Evolutionary conservation across 2,113 vertebrate genomes (phyloP), one percentile per base, ranked within the genome.

Genomic region (Heloderma charlesbogerti): DNA sequence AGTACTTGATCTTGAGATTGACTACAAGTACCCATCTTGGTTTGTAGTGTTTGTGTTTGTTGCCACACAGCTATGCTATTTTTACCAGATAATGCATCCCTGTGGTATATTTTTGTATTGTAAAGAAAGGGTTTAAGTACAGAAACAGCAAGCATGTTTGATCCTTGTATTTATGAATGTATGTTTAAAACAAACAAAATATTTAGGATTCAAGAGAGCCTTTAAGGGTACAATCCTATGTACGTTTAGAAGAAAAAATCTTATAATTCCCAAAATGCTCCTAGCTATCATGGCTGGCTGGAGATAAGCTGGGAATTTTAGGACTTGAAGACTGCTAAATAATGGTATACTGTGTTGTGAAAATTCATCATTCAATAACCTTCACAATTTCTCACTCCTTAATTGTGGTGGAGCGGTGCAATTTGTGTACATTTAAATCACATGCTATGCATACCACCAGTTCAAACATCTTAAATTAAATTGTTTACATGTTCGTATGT

Each of bases 351-450:
- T 66, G 3, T 48, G 25, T 94, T 96, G 92, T 20, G 91, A 96
- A 97, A 96, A 97, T 96, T 94, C 94, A 94, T 94, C 97, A 96
- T 95, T 97, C 96, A 97, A 90, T 97, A 97, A 96, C 97, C 97
- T 97, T 97, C 96, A 97, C 96, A 97, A 97, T 97, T 98, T 98
- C 97, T 97, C 96, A 97, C 97, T 97, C 98, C 96, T 97, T 97
- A 94, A 96, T 97, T 96, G 96, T 96, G 96, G 97, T 96, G 96
- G 97, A 85, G 86, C 93, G 25, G 91, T 93, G 94, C 95, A 89
- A 93, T 34, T 48, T 93, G 87, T 95, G 95, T 94, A 87, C 43
- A 40, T 96, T 93, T 96, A 94, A 92, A 94, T 57, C 15, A 88
- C 87, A 40, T 95, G 94, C 89, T 94, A 91, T 92, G 85, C 91